phyloP scores from a whole-genome alignment of 2,797 vertebrate genomes.

The Tokudaia tokunoshimensis region DNA sequence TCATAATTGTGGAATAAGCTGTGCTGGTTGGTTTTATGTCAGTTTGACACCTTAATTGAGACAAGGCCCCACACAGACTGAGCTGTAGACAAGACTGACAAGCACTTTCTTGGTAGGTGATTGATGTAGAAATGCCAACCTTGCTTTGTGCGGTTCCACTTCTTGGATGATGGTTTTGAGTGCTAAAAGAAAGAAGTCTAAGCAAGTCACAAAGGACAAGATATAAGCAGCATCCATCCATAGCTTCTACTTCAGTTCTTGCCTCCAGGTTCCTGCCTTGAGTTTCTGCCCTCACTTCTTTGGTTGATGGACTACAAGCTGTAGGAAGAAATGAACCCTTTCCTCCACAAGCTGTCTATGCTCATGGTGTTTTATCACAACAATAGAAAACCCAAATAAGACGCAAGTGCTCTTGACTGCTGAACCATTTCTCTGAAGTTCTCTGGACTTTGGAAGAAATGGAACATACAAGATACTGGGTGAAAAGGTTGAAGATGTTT shows the following conservation, averaged over 20 bases:
- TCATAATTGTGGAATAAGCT: background rate
- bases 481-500: background rate
- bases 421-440: background rate
- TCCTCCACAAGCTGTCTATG: background rate
- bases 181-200: background rate
- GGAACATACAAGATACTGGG: background rate
- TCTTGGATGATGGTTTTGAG: background rate
- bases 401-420: background rate
- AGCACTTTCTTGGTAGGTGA: background rate
- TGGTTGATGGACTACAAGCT: background rate
- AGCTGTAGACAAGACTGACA: background rate
- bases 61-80: background rate
- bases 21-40: background rate
- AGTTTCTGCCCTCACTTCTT: background rate
- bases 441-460: conserved; percentile 9
- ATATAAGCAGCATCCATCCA: background rate
- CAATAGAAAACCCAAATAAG: background rate
- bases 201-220: background rate
- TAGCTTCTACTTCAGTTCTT: background rate
- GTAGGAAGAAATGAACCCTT: background rate
- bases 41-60: background rate
- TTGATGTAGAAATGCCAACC: background rate
- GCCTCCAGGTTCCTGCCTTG: background rate
- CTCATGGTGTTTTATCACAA: background rate
- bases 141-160: background rate